phyloP scores from a whole-genome alignment of 2,797 vertebrate species.

The Acanthornis magna region DNA sequence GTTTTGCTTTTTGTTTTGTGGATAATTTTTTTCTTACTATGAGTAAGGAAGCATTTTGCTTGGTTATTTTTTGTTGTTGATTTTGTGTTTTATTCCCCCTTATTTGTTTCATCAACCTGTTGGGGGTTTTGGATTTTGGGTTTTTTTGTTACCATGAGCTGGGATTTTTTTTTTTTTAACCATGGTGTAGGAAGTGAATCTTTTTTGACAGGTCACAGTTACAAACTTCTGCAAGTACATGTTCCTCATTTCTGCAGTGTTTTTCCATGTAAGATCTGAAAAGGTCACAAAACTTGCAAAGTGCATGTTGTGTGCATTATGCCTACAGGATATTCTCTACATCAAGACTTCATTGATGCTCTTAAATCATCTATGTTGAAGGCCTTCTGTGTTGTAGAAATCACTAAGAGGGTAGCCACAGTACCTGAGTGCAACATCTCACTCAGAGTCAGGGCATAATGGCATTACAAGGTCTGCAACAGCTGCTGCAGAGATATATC shows the following conservation, averaged over 20 bases:
- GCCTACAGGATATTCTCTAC: not conserved
- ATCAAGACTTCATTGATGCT: not conserved
- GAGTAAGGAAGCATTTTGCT: not conserved
- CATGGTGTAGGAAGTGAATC: not conserved
- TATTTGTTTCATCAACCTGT: not conserved
- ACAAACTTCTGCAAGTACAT: not conserved
- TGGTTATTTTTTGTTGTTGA: not conserved
- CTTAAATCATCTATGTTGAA: not conserved
- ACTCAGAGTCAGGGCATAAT: constrained; percentile 33
- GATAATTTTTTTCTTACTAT: not conserved
- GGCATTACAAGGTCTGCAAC: constrained; percentile 53
- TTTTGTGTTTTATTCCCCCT: not conserved
- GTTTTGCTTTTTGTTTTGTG: not conserved
- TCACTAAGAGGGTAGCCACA: not conserved
- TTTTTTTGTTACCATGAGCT: not conserved
- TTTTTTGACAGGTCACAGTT: not conserved
- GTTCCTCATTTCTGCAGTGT: not conserved
- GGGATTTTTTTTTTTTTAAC: not conserved
- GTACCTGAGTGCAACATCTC: not conserved
- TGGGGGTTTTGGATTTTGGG: not conserved
- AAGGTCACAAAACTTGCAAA: not conserved
- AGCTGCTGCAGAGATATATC: constrained; percentile 56
- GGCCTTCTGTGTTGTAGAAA: not conserved
- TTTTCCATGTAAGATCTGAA: not conserved
- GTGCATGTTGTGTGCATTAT: not conserved